These are phyloP conservation scores for Tanypteryx hageni DNA, from an alignment of 2,888 invertebrate genomes.

Conservation along the genomic window DNA sequence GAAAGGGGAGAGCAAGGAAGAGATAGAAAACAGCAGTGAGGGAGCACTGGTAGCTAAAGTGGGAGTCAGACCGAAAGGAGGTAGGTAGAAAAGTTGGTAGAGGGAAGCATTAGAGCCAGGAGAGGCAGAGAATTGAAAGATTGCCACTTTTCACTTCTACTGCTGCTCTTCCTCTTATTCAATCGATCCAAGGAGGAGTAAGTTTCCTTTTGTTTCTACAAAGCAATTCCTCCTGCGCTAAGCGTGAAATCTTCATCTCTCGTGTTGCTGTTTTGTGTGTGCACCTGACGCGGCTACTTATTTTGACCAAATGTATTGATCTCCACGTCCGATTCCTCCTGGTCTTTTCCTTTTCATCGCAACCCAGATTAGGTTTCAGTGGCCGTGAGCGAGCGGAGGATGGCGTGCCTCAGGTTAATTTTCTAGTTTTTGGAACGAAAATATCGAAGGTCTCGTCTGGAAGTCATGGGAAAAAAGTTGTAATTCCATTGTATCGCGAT, in stretches of 20 bases:
- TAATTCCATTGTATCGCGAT: no score
- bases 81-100: neutral
- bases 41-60: no score
- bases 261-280: neutral
- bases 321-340: neutral
- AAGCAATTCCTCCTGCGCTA: no score
- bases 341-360: slow-evolving; percentile 26
- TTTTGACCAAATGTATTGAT: neutral
- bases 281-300: neutral
- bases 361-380: neutral
- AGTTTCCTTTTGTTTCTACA: no score
- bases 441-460: neutral
- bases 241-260: no score
- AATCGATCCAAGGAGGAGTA: no score
- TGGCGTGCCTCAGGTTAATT: slow-evolving; percentile 22
- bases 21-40: no score
- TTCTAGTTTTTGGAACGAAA: neutral
- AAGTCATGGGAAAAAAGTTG: no score
- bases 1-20: no score
- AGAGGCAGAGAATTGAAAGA: neutral
- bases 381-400: slow-evolving; percentile 22
- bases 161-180: no score
- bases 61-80: no score
- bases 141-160: no score
- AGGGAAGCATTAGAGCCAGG: neutral